phyloP scores from a whole-genome alignment of 2,888 invertebrate genomes.

The Oegoconia quadripuncta region DNA sequence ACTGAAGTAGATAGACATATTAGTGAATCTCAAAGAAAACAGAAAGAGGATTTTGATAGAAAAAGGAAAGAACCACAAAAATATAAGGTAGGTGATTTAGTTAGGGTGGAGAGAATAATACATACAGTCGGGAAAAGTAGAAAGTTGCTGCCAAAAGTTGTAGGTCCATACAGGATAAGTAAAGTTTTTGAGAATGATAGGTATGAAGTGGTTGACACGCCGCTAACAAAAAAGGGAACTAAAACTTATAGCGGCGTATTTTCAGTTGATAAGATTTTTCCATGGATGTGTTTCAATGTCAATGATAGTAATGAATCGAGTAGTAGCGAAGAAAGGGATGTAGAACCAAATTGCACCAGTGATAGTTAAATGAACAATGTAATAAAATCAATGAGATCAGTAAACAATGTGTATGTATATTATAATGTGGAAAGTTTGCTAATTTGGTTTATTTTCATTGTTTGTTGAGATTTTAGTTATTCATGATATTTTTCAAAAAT shows the following conservation, averaged over 20 bases:
- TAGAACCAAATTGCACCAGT: no score
- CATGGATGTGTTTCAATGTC: not conserved
- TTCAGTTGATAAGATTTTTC: not conserved
- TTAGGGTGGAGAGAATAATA: not conserved
- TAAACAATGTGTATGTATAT: no score
- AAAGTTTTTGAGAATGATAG: not conserved
- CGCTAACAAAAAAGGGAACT: not conserved
- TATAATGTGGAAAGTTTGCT: no score
- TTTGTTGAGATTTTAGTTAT: no score
- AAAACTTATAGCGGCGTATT: not conserved
- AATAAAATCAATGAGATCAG: no score
- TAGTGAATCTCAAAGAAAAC: not conserved
- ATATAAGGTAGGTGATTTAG: slow-evolving; percentile 1
- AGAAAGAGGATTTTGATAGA: not conserved
- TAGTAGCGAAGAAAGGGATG: no score
- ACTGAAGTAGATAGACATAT: not conserved
- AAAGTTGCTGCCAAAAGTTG: not conserved
- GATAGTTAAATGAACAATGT: no score
- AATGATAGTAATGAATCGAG: not conserved
- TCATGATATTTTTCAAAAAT: no score
- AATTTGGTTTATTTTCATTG: no score
- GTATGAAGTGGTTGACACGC: not conserved
- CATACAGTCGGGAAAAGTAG: not conserved
- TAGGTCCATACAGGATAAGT: not conserved
- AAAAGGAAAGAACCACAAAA: not conserved